These are phyloP conservation scores for Brachypodius melanocephalos DNA, from an alignment of 2,113 vertebrate genomes.

Conservation along the genomic window DNA sequence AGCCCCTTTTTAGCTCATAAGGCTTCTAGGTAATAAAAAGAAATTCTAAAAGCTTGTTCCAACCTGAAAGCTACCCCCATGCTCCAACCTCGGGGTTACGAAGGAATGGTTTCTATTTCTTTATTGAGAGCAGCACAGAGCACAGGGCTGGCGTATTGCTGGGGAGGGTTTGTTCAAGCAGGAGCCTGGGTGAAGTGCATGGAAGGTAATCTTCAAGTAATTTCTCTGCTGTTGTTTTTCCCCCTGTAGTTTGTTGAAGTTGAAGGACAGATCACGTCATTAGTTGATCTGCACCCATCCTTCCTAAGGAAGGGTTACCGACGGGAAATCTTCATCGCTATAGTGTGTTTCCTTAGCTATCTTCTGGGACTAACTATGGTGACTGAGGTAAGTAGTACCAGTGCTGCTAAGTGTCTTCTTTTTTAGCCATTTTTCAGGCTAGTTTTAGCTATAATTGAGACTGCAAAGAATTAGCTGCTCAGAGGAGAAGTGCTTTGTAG, in stretches of 20 bases:
- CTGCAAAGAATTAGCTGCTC: not conserved
- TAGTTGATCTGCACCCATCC: conserved; percentile 97
- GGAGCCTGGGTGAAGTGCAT: not conserved
- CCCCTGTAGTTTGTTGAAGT: conserved; percentile 93
- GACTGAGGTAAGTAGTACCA: conserved; percentile 83
- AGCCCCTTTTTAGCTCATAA: not conserved
- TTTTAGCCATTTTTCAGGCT: not conserved
- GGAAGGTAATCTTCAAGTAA: not conserved
- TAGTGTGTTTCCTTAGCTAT: conserved; percentile 93
- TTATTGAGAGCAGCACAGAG: not conserved
- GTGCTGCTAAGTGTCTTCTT: not conserved
- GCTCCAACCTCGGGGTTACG: not conserved
- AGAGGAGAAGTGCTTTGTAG: not conserved
- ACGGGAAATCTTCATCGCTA: conserved; percentile 97
- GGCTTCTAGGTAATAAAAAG: not conserved
- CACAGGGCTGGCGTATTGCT: not conserved
- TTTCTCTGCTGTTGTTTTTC: not conserved
- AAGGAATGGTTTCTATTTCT: not conserved
- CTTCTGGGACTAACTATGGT: conserved; percentile 98
- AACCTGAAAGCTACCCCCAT: not conserved
- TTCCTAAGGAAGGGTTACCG: conserved; percentile 98
- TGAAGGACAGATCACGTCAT: conserved; percentile 99
- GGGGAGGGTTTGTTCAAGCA: not conserved
- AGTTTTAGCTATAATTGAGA: not conserved
- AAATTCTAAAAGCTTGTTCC: not conserved